Conservation (phyloP, 2,888 invertebrate species). For the Lithophane socia region DNA sequence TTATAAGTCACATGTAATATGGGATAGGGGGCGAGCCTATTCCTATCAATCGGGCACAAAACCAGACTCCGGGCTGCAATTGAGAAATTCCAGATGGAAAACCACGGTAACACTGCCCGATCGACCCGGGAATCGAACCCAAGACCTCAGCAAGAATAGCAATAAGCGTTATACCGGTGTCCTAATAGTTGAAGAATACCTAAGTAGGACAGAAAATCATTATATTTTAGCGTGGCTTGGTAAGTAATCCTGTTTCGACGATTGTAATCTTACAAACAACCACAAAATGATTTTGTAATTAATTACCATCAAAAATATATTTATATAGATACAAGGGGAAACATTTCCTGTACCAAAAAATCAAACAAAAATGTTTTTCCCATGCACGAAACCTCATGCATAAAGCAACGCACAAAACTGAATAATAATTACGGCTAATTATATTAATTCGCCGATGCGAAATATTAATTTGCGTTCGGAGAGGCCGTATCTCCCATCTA, state of each 20-base stretch:
- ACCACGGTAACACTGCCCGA: too few relatives aligned
- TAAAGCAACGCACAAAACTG: conserved; percentile 66
- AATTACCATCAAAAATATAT: conserved; percentile 10
- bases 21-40: too few relatives aligned
- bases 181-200: too few relatives aligned
- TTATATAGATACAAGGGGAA: not conserved
- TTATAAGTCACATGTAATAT: too few relatives aligned
- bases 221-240: too few relatives aligned
- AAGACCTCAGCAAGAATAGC: too few relatives aligned
- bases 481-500: conserved; percentile 75
- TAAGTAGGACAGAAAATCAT: too few relatives aligned
- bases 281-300: not conserved
- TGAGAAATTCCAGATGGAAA: too few relatives aligned
- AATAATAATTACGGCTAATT: conserved; percentile 80
- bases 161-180: not conserved
- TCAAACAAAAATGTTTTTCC: conserved; percentile 52
- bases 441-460: conserved; percentile 80
- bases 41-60: too few relatives aligned
- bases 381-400: conserved; percentile 55
- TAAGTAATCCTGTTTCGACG: not conserved
- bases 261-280: not conserved
- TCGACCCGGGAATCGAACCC: too few relatives aligned
- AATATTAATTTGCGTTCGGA: conserved; percentile 84
- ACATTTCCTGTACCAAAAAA: conserved; percentile 39
- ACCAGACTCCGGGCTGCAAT: too few relatives aligned